These are phyloP conservation scores for Enoplosus armatus DNA, from an alignment of 2,797 vertebrate species.

Conservation along the genomic window DNA sequence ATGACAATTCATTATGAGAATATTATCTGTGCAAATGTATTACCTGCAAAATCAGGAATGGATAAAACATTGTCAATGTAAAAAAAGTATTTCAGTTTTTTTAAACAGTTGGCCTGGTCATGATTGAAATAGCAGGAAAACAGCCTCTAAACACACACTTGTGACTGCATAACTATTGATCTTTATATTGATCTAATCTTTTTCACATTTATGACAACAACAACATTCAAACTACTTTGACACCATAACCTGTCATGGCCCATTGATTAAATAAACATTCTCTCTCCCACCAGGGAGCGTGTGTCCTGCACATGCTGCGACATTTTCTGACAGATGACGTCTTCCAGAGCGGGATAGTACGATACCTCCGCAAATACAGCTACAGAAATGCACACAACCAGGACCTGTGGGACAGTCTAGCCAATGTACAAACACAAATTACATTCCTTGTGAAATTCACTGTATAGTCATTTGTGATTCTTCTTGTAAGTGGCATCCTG, in stretches of 20 bases:
- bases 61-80: background rate
- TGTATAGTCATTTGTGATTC: background rate
- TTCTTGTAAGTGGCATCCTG: background rate
- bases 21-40: background rate
- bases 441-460: background rate
- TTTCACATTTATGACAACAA: background rate
- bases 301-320: conserved; percentile 88
- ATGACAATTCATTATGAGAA: background rate
- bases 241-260: background rate
- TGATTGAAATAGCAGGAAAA: conserved; percentile 2
- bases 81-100: background rate
- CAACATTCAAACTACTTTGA: background rate
- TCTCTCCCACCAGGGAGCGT: conserved; percentile 82
- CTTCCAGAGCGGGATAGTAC: conserved; percentile 86
- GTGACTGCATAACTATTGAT: background rate
- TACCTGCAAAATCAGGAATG: background rate
- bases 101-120: background rate
- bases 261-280: conserved; percentile 11
- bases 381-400: conserved; percentile 86
- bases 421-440: conserved; percentile 74
- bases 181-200: background rate
- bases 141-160: background rate
- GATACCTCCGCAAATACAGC: conserved; percentile 87
- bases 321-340: conserved; percentile 87
- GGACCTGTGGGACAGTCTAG: conserved; percentile 87